Percentiles rank a stretch among this genome's conserved stretches.
phyloP scores from a whole-genome alignment of 2,888 invertebrate genomes.

The Teinopalpus imperialis region DNA sequence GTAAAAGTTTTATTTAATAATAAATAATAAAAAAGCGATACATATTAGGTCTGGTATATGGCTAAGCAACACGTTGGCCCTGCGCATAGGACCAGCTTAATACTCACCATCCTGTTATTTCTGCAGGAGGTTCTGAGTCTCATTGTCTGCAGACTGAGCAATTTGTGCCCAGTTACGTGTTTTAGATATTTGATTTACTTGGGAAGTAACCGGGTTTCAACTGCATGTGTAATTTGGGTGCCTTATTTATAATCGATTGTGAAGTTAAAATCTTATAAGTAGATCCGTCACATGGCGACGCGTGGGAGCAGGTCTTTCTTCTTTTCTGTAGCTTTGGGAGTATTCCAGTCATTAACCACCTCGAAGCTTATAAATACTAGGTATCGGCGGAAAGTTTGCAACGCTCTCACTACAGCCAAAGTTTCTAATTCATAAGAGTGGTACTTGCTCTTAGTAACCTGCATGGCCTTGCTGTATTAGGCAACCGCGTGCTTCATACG shows the following conservation, averaged over 20 bases:
- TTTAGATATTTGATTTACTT: no score
- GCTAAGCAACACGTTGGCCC: no score
- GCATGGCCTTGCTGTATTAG: conserved; percentile 30
- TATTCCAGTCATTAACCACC: conserved; percentile 41
- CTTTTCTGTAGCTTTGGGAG: conserved; percentile 35
- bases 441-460: conserved; percentile 29
- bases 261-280: conserved; percentile 35
- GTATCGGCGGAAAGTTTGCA: conserved; percentile 32
- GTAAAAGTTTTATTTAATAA: no score
- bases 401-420: conserved; percentile 30
- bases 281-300: conserved; percentile 42
- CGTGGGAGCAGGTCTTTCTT: conserved; percentile 40
- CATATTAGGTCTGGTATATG: no score
- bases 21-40: no score
- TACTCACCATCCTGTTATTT: conserved; percentile 27
- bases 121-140: conserved; percentile 31
- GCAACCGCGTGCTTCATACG: conserved; percentile 17
- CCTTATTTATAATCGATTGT: conserved; percentile 32
- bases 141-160: conserved; percentile 31
- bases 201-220: neutral
- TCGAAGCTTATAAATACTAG: conserved; percentile 29
- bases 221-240: conserved; percentile 28
- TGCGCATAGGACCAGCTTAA: no score
- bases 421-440: conserved; percentile 32
- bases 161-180: conserved; percentile 16